These are phyloP conservation scores for Myrmecophaga tridactyla DNA, from an alignment of 2,113 vertebrate species.

Conservation along the genomic window DNA sequence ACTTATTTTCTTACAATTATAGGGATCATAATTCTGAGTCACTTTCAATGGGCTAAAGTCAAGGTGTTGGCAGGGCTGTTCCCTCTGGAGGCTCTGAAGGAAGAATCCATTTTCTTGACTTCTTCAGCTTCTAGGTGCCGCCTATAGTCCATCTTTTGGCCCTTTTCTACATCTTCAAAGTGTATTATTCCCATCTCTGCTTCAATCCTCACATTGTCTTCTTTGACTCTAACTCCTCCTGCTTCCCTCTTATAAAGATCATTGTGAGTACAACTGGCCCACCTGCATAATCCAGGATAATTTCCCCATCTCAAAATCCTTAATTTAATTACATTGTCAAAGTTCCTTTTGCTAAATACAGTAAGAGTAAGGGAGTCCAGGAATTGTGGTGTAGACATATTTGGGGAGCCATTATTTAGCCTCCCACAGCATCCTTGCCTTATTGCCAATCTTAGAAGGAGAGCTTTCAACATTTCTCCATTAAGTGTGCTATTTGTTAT, in stretches of 20 bases:
- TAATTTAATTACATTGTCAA: neutral
- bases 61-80: neutral
- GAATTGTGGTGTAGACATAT: neutral
- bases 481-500: neutral
- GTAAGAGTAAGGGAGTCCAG: neutral
- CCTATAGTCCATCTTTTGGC: neutral
- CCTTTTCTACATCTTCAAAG: neutral
- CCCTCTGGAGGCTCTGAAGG: neutral
- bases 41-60: neutral
- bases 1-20: constrained; percentile 32
- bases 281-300: neutral
- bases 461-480: neutral
- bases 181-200: neutral
- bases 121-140: neutral
- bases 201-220: neutral
- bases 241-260: neutral
- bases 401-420: neutral
- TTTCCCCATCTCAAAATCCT: neutral
- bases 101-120: neutral
- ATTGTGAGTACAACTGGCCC: neutral
- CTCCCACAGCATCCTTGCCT: neutral
- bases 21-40: neutral
- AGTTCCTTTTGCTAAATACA: neutral
- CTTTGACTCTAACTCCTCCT: neutral
- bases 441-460: neutral